These are phyloP conservation scores for Sebastes trivittatus DNA, from an alignment of 2,797 vertebrate genomes.

Conservation along the genomic window DNA sequence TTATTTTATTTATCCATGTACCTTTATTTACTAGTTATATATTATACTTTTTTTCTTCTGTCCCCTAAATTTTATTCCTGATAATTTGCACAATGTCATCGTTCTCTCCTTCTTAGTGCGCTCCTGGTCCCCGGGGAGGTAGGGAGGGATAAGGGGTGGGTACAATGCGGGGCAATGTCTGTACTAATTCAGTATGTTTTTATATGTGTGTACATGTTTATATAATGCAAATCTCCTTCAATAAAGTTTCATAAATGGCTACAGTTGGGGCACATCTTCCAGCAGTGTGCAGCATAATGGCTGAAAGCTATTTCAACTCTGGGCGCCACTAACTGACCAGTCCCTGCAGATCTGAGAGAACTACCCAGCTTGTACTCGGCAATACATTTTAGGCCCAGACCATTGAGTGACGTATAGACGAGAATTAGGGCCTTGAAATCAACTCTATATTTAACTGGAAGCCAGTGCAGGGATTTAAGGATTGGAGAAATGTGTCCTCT, in stretches of 20 bases:
- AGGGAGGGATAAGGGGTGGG: too few relatives aligned
- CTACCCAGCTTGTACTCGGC: background rate
- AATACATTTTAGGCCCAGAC: background rate
- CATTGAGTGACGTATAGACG: background rate
- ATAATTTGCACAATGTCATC: too few relatives aligned
- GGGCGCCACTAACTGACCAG: background rate
- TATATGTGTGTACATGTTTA: too few relatives aligned
- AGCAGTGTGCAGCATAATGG: background rate
- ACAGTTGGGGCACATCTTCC: background rate
- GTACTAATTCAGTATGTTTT: too few relatives aligned
- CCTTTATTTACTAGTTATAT: too few relatives aligned
- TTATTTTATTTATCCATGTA: too few relatives aligned
- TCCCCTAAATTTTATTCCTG: too few relatives aligned
- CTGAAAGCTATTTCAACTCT: background rate
- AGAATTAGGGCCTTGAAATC: background rate
- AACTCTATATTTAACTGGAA: background rate
- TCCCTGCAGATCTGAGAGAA: background rate
- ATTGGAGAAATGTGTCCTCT: background rate
- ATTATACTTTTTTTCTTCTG: too few relatives aligned
- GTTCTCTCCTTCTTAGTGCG: too few relatives aligned
- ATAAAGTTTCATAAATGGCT: background rate
- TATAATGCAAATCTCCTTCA: too few relatives aligned
- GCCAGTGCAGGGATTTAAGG: background rate
- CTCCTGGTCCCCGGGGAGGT: too few relatives aligned
- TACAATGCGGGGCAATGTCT: too few relatives aligned